These are phyloP conservation scores for Dione vanillae DNA, from an alignment of 2,888 invertebrate genomes.

Conservation along the genomic window DNA sequence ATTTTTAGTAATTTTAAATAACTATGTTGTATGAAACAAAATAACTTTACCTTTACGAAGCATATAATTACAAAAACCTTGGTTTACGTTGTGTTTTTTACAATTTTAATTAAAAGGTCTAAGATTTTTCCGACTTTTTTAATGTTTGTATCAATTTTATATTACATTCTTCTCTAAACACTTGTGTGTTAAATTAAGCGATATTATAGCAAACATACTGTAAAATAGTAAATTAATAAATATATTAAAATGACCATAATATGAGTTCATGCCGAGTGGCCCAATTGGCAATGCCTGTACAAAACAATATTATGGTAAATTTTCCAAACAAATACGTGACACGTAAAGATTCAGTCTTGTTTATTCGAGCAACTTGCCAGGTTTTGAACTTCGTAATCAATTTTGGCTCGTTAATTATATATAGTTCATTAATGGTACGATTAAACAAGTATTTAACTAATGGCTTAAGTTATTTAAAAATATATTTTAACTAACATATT, in stretches of 20 bases:
- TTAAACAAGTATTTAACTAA: too few species aligned
- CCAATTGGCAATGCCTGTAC: too few species aligned
- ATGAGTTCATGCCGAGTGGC: not conserved
- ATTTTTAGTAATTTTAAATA: not conserved
- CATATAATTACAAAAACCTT: too few species aligned
- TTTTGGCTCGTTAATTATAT: slow-evolving; percentile 4
- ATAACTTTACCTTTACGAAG: not conserved
- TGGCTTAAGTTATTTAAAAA: too few species aligned
- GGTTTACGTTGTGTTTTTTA: not conserved
- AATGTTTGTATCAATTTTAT: too few species aligned
- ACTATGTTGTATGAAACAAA: not conserved
- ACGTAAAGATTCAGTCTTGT: slow-evolving; percentile 11
- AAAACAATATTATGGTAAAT: slow-evolving; percentile 7
- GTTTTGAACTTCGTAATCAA: slow-evolving; percentile 17
- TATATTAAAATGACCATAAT: not conserved
- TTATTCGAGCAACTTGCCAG: slow-evolving; percentile 20
- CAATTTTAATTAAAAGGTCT: not conserved
- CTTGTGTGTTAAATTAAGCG: not conserved
- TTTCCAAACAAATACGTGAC: slow-evolving; percentile 7
- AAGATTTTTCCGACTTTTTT: not conserved
- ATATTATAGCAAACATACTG: not conserved
- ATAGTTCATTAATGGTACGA: not conserved
- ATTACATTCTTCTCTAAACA: not conserved
- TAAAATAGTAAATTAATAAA: not conserved
- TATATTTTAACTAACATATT: too few species aligned